Base-by-base conservation (phyloP, 2,113 vertebrate species). In the Syrmaticus mikado region DNA sequence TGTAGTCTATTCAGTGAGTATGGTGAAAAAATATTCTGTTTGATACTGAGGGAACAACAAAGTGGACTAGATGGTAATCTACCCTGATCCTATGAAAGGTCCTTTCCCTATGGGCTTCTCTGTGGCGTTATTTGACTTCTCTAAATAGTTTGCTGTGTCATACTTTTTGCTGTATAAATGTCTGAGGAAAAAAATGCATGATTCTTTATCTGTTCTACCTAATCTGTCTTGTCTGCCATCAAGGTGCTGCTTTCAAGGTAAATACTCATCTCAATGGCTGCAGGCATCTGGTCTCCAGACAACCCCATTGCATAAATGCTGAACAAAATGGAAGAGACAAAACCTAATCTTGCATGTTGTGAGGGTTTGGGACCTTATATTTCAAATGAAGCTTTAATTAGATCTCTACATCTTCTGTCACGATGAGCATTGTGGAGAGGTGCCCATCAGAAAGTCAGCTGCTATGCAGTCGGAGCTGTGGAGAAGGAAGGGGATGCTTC, bases 381-480 rank as follows among this genome's bases (percentile, higher is more conserved):
- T 91, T 68, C 58, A 66, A 65, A 7, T 32, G 6, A 17, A 17
- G 11, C 40, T 85, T 91, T 77, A 45, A 38, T 77, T 73, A 46
- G 25, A 52, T 19, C 48, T 96, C 30, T 30, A 1, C 7, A 8
- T 92, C 41, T 75, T 40, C 48, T 80, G 40, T 61, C 32, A 48
- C 24, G 73, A 11, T 15, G 8, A 38, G 22, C 4, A 11, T n/a
- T 36, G 68, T 40, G 0, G 0, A 68, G 34, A 82, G 22, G 3
- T 67, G 57, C 41, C 62, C 57, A 15, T 36, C 73, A 76, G 41
- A 90, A 68, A 82, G 32, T 15, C 50, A 77, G 45, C 20, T 71
- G 22, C 61, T 30, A 1, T 21, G 28, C 52, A 52, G 82, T 55
- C 27, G 60, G 75, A 45, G 25, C 22, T 43, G 27, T 32, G 38